Conservation (phyloP, 2,113 vertebrate genomes). For the Sardina pilchardus region DNA sequence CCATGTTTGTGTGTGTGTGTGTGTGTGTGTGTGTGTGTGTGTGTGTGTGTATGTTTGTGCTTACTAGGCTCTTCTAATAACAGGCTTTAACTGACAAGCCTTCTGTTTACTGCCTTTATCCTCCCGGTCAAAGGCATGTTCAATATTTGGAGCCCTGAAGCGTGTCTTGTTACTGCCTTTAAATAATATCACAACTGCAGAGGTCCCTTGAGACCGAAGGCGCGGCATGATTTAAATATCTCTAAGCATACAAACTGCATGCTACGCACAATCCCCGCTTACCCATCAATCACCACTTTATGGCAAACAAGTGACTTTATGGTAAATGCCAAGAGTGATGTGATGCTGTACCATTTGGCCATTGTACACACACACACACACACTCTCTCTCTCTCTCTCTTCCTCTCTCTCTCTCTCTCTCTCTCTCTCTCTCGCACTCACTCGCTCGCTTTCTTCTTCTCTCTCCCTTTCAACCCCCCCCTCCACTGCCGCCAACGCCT, state of each 20-base stretch:
- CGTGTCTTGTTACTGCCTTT: conserved; percentile 65
- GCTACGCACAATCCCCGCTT: conserved; percentile 27
- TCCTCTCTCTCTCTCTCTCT: background rate
- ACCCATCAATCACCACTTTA: conserved; percentile 46
- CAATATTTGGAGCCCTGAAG: conserved; percentile 71
- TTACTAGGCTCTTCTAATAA: background rate
- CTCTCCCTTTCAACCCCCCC: background rate
- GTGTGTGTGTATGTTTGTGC: background rate
- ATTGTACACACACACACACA: no score
- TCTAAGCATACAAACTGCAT: conserved; percentile 37
- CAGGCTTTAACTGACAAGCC: conserved; percentile 34
- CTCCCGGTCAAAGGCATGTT: conserved; percentile 51
- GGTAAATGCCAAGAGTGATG: conserved; percentile 47
- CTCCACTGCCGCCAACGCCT: conserved; percentile 14
- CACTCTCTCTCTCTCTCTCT: background rate
- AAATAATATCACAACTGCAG: conserved; percentile 64
- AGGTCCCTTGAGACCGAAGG: conserved; percentile 41
- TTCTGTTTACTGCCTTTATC: conserved; percentile 35
- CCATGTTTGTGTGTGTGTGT: background rate
- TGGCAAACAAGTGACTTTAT: conserved; percentile 39
- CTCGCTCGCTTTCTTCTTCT: background rate
- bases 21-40: background rate
- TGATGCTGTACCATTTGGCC: conserved; percentile 28
- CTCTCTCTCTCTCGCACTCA: background rate
- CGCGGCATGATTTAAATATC: conserved; percentile 40